Base-by-base conservation (phyloP, 2,888 invertebrate genomes). In the Idaea straminata region DNA sequence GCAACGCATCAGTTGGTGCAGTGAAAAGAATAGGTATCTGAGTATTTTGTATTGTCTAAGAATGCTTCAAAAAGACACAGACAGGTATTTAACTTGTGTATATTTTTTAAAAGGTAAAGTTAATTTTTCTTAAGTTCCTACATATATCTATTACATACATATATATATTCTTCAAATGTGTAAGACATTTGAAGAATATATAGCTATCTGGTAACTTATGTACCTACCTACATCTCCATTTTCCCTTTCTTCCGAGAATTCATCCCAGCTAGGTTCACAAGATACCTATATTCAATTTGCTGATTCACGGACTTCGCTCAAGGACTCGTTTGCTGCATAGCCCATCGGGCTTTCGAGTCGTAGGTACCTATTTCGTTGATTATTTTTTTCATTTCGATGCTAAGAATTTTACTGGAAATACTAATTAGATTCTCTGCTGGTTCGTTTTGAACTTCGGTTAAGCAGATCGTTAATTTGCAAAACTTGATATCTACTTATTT, bases 261-360 rank as follows among this genome's bases (percentile, higher is more conserved):
- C 47, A 47, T 47, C 47, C 47, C 47, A 47, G 10, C 47, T 47
- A 47, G 47, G 47, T 47, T 47, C 47, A 6, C 47, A 47, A 47
- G 47, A 47, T 47, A 47, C 47, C 47, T 47, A 47, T 13, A 47
- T 47, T 47, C 47, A 47, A 7, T 47, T 47, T 47, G 47, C 47
- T 47, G 47, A 47, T 47, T 47, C 47, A 47, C 47, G 47, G 47
- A 47, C 47, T 47, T 47, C 47, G 47, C 47, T 47, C 47, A 47
- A 47, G 47, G 47, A 47, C 47, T 47, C 47, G 47, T 47, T 47
- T 47, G 47, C 47, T 47, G 47, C 47, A 47, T 47, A 47, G 47
- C 47, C 13, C 47, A 47, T 47, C 47, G 47, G 47, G 47, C 47
- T 47, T 47, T 47, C 47, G 47, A 47, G 10, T 47, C 47, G 47